Evolutionary conservation across 2,888 invertebrate species (phyloP).

Genomic region (Timema podura): DNA sequence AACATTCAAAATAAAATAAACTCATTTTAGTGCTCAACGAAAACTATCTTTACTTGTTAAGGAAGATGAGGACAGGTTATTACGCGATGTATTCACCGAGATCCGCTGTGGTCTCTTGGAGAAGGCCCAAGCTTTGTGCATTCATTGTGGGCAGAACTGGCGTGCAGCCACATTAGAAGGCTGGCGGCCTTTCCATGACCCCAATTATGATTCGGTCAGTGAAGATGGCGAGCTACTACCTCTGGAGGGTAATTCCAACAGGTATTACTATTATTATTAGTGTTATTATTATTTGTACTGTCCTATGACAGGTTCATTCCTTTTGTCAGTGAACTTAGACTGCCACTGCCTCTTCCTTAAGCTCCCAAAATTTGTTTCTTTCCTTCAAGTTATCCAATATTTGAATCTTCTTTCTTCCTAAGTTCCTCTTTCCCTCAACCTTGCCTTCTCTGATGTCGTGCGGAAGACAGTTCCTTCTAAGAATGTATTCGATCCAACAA

Average conservation of each 20-base stretch:
- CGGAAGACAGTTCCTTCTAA: no score
- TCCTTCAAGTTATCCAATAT: no score
- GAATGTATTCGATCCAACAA: no score
- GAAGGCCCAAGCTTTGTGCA: slow-evolving; percentile 78
- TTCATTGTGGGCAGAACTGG: slow-evolving; percentile 88
- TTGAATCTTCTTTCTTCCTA: no score
- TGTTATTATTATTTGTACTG: no score
- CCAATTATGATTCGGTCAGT: slow-evolving; percentile 58
- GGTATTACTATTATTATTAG: no score
- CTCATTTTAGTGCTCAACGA: neutral
- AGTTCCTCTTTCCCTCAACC: no score
- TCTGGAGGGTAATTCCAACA: slow-evolving; percentile 76
- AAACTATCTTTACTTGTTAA: neutral
- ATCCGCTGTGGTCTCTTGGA: slow-evolving; percentile 82
- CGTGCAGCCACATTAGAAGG: slow-evolving; percentile 86
- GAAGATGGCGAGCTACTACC: slow-evolving; percentile 47
- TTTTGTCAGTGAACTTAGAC: no score
- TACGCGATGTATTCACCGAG: slow-evolving; percentile 58
- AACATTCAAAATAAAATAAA: neutral
- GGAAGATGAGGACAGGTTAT: slow-evolving; percentile 32
- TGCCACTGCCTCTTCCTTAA: no score
- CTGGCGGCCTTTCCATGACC: slow-evolving; percentile 84
- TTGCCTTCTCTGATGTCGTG: no score
- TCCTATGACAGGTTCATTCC: no score
- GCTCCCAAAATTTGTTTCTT: no score